Evolutionary conservation across 1,140 invertebrate genomes (phyloP).

Genomic region (Diachasmimorpha longicaudata): DNA sequence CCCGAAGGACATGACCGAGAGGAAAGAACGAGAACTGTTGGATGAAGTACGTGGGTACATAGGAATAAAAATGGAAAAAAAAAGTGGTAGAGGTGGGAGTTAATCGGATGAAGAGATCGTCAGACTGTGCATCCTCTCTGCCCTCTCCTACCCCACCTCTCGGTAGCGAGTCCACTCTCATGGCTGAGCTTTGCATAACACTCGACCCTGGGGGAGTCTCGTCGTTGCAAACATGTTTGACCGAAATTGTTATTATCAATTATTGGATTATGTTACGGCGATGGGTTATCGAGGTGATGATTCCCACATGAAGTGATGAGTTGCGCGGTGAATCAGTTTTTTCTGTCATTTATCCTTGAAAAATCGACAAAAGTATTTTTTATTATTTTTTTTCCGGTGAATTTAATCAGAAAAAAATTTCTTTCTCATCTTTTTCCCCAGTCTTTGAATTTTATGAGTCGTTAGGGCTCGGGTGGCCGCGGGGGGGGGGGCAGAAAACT

Average conservation of each 20-base stretch:
- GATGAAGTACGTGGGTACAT: conserved; percentile 13
- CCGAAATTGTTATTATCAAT: neutral
- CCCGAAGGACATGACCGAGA: conserved; percentile 13
- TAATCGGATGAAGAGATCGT: conserved; percentile 54
- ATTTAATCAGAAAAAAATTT: no score
- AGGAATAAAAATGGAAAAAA: neutral
- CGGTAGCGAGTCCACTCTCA: conserved; percentile 1
- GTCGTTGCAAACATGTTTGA: neutral
- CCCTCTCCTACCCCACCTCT: neutral
- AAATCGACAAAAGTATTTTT: no score
- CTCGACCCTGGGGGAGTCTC: neutral
- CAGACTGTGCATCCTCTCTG: conserved; percentile 42
- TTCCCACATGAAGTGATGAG: no score
- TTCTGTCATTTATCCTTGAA: no score
- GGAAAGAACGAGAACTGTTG: neutral
- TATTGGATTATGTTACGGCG: neutral
- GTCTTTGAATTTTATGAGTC: no score
- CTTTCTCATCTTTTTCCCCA: no score
- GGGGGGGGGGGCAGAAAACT: no score
- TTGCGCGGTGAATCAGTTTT: no score
- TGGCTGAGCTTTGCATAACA: neutral
- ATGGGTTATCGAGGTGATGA: neutral
- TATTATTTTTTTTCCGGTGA: no score
- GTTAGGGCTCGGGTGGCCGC: no score
- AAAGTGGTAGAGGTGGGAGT: conserved; percentile 29